Percentiles rank a stretch among this genome's conserved stretches.
Evolutionary conservation across 1,140 invertebrate species (phyloP).

Genomic region (Philotrypesis tridentata): DNA sequence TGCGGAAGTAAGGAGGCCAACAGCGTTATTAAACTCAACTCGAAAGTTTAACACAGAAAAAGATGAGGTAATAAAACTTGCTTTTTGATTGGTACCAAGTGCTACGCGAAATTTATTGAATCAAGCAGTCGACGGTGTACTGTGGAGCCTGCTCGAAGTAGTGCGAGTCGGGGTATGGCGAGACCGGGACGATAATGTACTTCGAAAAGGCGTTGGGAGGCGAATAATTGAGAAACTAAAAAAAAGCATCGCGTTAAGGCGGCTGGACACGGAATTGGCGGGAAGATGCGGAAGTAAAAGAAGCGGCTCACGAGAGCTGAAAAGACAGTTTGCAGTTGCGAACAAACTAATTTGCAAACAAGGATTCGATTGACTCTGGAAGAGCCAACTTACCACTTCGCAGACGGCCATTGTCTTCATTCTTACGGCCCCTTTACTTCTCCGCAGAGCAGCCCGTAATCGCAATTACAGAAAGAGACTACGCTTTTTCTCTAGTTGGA

Average conservation of each 20-base stretch:
- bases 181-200: too few species aligned
- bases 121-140: neutral
- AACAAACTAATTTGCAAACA: conserved; percentile 54
- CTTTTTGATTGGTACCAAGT: neutral
- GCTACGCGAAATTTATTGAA: neutral
- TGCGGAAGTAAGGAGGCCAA: neutral
- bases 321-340: conserved; percentile 30
- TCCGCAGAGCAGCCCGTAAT: conserved; percentile 12
- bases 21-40: neutral
- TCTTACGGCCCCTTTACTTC: neutral
- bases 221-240: neutral
- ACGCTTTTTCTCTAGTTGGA: neutral
- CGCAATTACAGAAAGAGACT: conserved; percentile 29
- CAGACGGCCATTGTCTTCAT: conserved; percentile 35
- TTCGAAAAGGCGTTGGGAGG: neutral
- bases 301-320: neutral
- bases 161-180: neutral
- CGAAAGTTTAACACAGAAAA: neutral
- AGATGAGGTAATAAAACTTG: too few species aligned
- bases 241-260: neutral
- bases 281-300: neutral
- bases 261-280: neutral
- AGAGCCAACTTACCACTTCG: conserved; percentile 22
- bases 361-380: conserved; percentile 46
- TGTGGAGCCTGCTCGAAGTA: neutral